Conservation (phyloP, 2,797 vertebrate genomes). For the Mormyrops boulengeri region DNA sequence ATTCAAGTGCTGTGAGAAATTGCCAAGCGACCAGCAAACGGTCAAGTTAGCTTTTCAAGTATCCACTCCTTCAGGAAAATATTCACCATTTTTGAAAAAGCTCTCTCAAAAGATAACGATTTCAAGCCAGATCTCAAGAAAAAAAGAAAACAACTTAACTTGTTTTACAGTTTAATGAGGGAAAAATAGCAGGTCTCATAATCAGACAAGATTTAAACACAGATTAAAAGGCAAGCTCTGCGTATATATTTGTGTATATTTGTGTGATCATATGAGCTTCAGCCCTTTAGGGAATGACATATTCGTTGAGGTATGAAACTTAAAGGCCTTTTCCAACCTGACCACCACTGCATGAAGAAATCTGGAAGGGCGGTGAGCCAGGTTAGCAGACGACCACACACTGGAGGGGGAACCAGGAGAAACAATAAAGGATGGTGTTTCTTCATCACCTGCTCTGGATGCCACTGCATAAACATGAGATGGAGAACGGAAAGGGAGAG, state of each 20-base stretch:
- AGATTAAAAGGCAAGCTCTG: background rate
- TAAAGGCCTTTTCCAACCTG: background rate
- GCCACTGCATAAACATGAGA: constrained; percentile 53
- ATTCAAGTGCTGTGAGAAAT: background rate
- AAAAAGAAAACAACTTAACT: background rate
- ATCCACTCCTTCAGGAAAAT: background rate
- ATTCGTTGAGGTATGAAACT: background rate
- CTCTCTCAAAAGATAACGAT: background rate
- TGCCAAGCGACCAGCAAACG: background rate
- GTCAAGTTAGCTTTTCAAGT: background rate
- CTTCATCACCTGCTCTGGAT: constrained; percentile 45
- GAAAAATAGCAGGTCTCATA: background rate
- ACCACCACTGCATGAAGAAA: background rate
- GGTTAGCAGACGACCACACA: background rate
- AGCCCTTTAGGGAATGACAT: background rate
- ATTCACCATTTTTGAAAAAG: background rate
- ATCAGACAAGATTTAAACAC: background rate
- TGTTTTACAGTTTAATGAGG: background rate
- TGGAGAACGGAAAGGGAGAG: constrained; percentile 20
- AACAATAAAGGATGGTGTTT: constrained; percentile 45
- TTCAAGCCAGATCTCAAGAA: background rate
- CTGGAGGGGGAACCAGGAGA: constrained; percentile 34
- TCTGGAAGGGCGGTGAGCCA: background rate
- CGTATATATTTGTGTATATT: background rate
- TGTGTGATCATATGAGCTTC: background rate